phyloP scores from a whole-genome alignment of 1,140 invertebrate genomes.

The Radopholus similis region DNA sequence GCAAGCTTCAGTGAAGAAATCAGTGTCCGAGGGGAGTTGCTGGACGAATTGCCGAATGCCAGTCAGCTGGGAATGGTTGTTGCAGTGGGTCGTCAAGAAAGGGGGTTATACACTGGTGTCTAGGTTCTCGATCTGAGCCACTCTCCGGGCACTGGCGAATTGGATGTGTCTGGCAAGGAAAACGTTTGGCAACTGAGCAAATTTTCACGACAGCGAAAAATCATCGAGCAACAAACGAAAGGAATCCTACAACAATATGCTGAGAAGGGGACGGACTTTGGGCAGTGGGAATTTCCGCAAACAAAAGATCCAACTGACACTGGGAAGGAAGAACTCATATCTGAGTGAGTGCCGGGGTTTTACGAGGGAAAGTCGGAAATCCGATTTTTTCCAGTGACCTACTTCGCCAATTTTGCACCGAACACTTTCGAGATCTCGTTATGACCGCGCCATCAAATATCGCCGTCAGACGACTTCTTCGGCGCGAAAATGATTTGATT shows the following conservation, averaged over 20 bases:
- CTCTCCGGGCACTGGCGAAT: background rate
- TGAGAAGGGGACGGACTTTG: no score
- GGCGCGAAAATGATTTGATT: background rate
- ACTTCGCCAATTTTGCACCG: background rate
- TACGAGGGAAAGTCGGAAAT: no score
- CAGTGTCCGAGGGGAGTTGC: background rate
- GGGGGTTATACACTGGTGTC: background rate
- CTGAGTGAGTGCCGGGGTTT: no score
- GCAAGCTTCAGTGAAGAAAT: constrained; percentile 3
- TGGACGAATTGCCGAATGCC: constrained; percentile 14
- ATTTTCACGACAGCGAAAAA: no score
- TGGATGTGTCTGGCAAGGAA: no score
- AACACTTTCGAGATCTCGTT: background rate
- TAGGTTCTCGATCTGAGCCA: constrained; percentile 3
- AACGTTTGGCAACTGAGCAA: no score
- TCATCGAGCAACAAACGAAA: no score
- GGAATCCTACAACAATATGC: no score
- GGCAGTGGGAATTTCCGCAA: no score
- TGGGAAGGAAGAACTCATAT: no score
- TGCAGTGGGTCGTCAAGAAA: background rate
- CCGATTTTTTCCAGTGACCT: background rate
- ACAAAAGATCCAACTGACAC: no score
- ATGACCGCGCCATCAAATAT: background rate
- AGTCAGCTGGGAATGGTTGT: constrained; percentile 14
- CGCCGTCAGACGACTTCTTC: background rate